A percentile compares a stretch with the other conserved stretches of the same genome.
Evolutionary conservation across 2,888 invertebrate genomes (phyloP).

Genomic region (Habroteleia sp.): DNA sequence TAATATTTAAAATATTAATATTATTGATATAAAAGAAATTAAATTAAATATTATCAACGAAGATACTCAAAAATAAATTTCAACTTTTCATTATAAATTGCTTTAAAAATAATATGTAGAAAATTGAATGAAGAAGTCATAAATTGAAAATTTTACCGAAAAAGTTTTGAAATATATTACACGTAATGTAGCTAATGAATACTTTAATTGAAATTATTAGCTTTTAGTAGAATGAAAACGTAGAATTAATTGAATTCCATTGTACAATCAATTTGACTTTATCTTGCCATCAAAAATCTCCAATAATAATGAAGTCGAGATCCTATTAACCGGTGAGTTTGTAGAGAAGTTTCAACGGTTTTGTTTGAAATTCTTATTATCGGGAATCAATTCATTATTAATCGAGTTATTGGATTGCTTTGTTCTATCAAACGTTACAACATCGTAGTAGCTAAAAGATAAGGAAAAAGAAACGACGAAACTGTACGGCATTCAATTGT

Average conservation of each 20-base stretch:
- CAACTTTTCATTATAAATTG: no score
- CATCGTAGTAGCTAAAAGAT: conserved; percentile 3
- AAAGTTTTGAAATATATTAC: conserved; percentile 15
- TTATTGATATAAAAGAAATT: no score
- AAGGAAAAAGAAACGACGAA: conserved; percentile 3
- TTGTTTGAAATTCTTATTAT: conserved; percentile 49
- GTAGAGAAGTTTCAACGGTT: conserved; percentile 22
- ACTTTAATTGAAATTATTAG: conserved; percentile 16
- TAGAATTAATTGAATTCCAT: conserved; percentile 42
- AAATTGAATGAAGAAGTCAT: conserved; percentile 7
- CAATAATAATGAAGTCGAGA: conserved; percentile 49
- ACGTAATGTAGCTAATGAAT: conserved; percentile 23
- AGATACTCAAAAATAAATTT: no score
- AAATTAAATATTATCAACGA: no score
- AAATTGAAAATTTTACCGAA: no score
- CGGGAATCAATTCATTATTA: conserved; percentile 47
- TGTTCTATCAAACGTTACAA: conserved; percentile 41
- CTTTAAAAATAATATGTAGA: conserved; percentile 9
- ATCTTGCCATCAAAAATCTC: conserved; percentile 45
- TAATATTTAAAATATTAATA: no score
- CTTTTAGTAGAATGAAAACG: conserved; percentile 19
- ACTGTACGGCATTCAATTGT: conserved; percentile 25
- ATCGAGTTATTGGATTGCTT: conserved; percentile 48
- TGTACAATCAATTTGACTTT: conserved; percentile 30
- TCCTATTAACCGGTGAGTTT: conserved; percentile 39